Conservation (phyloP, 2,113 vertebrate species). For the Buteo buteo region DNA sequence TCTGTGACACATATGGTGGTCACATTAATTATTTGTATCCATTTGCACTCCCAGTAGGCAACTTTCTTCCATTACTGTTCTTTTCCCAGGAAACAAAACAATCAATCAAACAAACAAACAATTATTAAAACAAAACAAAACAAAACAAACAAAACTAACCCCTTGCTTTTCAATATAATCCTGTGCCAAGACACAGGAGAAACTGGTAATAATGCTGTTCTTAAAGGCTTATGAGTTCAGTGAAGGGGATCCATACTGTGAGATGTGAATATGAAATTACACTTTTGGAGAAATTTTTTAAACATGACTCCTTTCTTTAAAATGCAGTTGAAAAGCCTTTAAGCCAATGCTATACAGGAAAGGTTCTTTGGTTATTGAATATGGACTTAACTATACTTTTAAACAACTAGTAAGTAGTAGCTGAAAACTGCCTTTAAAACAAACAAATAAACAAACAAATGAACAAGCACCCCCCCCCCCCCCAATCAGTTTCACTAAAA, state of each 20-base stretch:
- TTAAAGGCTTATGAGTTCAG: not conserved
- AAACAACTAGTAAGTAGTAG: not conserved
- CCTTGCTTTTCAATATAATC: not conserved
- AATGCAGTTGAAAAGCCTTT: not conserved
- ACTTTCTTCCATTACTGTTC: not conserved
- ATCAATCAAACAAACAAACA: not conserved
- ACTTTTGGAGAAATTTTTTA: not conserved
- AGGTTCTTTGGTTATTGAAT: not conserved
- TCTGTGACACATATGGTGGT: not conserved
- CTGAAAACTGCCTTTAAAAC: not conserved
- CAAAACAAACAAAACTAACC: not conserved
- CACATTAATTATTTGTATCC: not conserved
- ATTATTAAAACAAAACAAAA: not conserved
- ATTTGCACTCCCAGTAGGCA: not conserved
- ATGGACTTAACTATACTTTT: not conserved
- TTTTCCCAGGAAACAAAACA: not conserved
- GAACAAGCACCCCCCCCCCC: too few relatives aligned
- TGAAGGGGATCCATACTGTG: not conserved
- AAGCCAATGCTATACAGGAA: not conserved
- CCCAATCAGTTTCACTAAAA: not conserved
- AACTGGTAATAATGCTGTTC: not conserved
- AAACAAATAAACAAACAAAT: not conserved
- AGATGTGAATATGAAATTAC: not conserved
- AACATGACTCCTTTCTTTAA: not conserved
- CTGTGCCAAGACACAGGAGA: not conserved